Evolutionary conservation across 2,888 invertebrate species (phyloP), one percentile per base, ranked within the genome.

Genomic region (Yponomeuta cagnagella): DNA sequence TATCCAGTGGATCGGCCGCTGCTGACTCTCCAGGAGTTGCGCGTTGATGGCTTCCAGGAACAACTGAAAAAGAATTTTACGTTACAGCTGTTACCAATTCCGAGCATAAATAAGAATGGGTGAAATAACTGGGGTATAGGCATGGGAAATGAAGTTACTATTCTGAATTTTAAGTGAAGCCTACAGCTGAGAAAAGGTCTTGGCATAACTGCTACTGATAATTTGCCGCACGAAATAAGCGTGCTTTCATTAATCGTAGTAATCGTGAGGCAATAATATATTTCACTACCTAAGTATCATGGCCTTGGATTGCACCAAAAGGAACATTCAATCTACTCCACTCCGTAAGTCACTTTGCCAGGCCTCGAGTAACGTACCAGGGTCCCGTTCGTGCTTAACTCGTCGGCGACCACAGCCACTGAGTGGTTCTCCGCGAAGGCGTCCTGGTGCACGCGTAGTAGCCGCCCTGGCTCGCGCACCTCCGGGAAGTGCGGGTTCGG

Each of bases 401-500:
- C 89, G 71, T 92, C 95, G 3, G 95, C 95, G 30, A 95, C 95
- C 15, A 95, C 94, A 9, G 95, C 95, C 43, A 95, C 93, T 1
- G 94, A 94, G 79, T 95, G 93, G 78, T 94, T 87, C 71, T 86
- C 85, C 0, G 86, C 84, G 75, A 89, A 84, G n/a, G 82, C 80
- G 76, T 88, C 88, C 70, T 94, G 77, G 93, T 94, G 80, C 93
- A 94, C 76, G 92, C 94, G 83, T 90, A 95, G 82, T 90, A 95
- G 77, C 76, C 92, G 84, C 82, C 94, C 93, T 23, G 95, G 95
- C 71, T 93, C 93, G 73, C 93, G 92, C 80, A 96, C 95, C 76
- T 94, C 94, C 0, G 95, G 95, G 83, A 95, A 95, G 87, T 96
- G 95, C 68, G 96, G 96, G 85, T 96, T 96, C 33, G 96, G 96